These are phyloP conservation scores for Eurypyga helias DNA, from an alignment of 2,113 vertebrate species.

Conservation along the genomic window DNA sequence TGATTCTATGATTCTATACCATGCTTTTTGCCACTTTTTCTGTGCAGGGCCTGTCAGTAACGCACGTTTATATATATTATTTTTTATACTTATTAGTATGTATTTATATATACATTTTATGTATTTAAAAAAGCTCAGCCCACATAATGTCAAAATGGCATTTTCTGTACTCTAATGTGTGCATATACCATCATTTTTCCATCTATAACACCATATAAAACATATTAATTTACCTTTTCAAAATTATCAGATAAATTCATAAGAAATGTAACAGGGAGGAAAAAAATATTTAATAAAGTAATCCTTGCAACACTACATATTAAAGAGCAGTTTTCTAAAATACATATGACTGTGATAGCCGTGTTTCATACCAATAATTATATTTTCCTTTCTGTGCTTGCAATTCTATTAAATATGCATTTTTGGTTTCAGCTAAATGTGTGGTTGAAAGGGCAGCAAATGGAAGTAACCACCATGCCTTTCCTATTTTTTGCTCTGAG, in stretches of 20 bases:
- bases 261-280: background rate
- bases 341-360: background rate
- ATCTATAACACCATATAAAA: background rate
- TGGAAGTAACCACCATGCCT: background rate
- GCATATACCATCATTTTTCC: background rate
- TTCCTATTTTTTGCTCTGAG: background rate
- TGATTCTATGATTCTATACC: too few species aligned
- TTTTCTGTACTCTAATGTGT: background rate
- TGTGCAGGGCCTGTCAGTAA: background rate
- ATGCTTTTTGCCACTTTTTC: background rate
- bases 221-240: background rate
- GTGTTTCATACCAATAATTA: background rate
- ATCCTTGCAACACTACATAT: background rate
- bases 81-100: background rate
- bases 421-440: background rate
- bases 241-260: background rate
- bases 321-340: background rate
- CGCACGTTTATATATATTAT: background rate
- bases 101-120: background rate
- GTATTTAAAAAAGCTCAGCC: background rate
- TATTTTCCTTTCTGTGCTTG: background rate
- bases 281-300: background rate
- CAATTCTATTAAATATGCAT: background rate
- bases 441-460: background rate
- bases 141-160: background rate